These are phyloP conservation scores for Agrypnus murinus DNA, from an alignment of 2,888 invertebrate species.

Conservation along the genomic window DNA sequence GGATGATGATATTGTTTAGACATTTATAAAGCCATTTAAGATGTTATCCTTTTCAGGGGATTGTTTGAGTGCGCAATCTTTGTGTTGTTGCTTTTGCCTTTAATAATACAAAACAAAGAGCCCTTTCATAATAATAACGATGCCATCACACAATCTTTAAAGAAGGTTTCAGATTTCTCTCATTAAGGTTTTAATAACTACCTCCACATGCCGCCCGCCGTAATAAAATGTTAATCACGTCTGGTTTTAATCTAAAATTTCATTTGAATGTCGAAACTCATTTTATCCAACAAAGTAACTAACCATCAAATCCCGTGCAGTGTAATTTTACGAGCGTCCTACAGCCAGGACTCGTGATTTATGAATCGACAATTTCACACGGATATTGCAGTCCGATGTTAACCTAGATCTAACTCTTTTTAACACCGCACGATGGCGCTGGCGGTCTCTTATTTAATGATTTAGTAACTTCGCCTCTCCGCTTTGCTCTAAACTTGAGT, in stretches of 20 bases:
- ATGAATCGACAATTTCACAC: conserved; percentile 32
- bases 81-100: too few relatives aligned
- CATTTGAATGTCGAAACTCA: conserved; percentile 17
- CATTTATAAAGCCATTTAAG: too few relatives aligned
- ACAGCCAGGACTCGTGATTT: conserved; percentile 24
- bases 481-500: conserved; percentile 22
- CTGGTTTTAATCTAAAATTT: conserved; percentile 17
- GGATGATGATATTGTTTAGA: too few relatives aligned
- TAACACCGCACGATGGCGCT: conserved; percentile 13
- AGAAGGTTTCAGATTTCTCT: neutral
- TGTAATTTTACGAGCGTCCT: conserved; percentile 37
- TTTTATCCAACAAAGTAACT: conserved; percentile 29
- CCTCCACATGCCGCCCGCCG: conserved; percentile 2
- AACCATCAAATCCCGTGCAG: conserved; percentile 24
- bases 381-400: conserved; percentile 31
- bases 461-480: neutral
- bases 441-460: conserved; percentile 13
- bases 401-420: conserved; percentile 16
- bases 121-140: too few relatives aligned
- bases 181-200: conserved; percentile 3
- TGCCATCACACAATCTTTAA: neutral
- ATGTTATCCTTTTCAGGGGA: too few relatives aligned
- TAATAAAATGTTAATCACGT: conserved; percentile 17
- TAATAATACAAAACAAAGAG: too few relatives aligned
- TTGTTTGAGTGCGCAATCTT: too few relatives aligned